Conservation (phyloP, 2,797 vertebrate genomes). For the Alexandromys oeconomus region DNA sequence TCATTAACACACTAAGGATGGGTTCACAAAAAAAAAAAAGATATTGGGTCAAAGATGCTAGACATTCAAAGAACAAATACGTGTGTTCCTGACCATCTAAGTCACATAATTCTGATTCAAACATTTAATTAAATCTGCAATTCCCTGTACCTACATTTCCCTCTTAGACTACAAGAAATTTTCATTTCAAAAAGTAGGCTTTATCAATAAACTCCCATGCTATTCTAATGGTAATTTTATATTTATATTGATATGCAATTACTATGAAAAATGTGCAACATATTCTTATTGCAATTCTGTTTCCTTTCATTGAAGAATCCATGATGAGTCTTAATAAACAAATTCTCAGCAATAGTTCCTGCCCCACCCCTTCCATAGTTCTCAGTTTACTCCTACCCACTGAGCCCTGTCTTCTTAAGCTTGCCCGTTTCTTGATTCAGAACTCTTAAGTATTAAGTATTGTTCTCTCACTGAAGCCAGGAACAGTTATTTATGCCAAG, state of each 20-base stretch:
- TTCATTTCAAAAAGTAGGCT: neutral
- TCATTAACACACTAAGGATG: slow-evolving; percentile 52
- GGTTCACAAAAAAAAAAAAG: neutral
- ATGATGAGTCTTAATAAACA: neutral
- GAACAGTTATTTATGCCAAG: neutral
- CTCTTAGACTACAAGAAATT: neutral
- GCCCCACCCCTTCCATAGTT: neutral
- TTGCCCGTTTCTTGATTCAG: neutral
- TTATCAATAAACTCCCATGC: neutral
- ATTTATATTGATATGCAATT: neutral
- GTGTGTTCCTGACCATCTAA: neutral
- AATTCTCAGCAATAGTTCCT: neutral
- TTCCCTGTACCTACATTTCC: neutral
- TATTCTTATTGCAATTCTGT: neutral
- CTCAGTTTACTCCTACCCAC: neutral
- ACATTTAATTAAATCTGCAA: neutral
- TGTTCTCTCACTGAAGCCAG: neutral
- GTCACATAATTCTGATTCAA: neutral
- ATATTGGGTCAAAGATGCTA: neutral
- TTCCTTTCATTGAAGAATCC: neutral
- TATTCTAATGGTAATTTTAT: neutral
- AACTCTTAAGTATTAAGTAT: neutral
- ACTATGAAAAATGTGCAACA: neutral
- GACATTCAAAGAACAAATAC: neutral
- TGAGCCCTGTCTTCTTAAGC: neutral